These are phyloP conservation scores for Teleiodes luculella DNA, from an alignment of 2,888 invertebrate species.

Conservation along the genomic window DNA sequence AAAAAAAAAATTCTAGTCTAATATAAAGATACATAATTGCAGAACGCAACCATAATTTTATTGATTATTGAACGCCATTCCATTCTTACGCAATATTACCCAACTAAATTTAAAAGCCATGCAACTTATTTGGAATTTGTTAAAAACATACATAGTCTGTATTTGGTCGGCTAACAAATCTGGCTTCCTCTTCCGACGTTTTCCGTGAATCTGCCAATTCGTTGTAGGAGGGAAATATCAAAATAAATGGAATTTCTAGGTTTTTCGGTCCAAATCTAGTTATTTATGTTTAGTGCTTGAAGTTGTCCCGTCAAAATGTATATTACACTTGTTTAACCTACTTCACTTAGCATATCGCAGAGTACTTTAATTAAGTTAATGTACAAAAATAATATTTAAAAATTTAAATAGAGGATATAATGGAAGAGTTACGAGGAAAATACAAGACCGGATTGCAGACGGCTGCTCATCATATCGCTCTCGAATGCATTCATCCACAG, in stretches of 20 bases:
- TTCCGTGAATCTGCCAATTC: constrained; percentile 20
- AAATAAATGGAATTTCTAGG: constrained; percentile 19
- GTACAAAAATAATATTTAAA: not conserved
- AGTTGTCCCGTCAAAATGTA: constrained; percentile 21
- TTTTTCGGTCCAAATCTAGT: too few species aligned
- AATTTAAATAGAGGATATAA: constrained; percentile 26
- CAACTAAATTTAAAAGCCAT: constrained; percentile 20
- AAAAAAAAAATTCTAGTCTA: too few species aligned
- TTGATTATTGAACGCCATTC: constrained; percentile 38
- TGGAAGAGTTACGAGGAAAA: constrained; percentile 66
- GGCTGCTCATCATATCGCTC: constrained; percentile 65
- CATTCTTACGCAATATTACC: constrained; percentile 36
- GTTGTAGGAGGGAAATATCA: constrained; percentile 32
- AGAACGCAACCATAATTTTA: constrained; percentile 26
- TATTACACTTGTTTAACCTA: not conserved
- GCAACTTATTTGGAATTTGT: not conserved
- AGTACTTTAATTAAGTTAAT: not conserved
- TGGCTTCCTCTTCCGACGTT: constrained; percentile 17
- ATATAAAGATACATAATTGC: too few species aligned
- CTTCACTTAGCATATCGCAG: constrained; percentile 9
- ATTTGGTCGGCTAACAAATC: constrained; percentile 11
- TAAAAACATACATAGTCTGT: not conserved
- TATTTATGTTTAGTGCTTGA: not conserved
- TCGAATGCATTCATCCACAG: constrained; percentile 69
- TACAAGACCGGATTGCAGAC: constrained; percentile 56